phyloP scores from a whole-genome alignment of 2,797 vertebrate species.

The Enteromius trimaculatus region DNA sequence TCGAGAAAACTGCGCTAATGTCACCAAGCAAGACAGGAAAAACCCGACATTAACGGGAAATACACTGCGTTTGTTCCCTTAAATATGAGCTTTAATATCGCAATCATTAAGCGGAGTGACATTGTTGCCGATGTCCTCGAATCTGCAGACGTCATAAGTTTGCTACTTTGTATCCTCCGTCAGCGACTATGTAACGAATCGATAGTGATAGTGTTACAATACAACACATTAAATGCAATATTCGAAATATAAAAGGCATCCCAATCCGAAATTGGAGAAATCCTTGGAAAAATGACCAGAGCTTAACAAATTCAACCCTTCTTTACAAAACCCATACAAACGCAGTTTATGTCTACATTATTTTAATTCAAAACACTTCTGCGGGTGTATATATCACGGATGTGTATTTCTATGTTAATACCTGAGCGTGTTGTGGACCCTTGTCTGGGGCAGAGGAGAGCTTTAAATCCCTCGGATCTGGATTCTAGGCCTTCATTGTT shows the following conservation, averaged over 20 bases:
- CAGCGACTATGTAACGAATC: background rate
- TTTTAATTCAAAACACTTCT: background rate
- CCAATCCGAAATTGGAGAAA: background rate
- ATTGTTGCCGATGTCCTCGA: background rate
- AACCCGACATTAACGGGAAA: background rate
- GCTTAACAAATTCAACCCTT: background rate
- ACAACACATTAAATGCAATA: background rate
- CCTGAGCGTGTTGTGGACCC: slow-evolving; percentile 51
- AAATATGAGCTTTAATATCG: background rate
- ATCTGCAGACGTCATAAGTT: slow-evolving; percentile 5
- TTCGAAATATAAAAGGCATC: background rate
- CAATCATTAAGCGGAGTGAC: background rate
- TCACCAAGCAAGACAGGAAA: background rate
- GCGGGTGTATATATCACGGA: background rate
- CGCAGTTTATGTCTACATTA: background rate
- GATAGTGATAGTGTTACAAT: background rate
- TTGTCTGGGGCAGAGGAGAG: slow-evolving; percentile 44
- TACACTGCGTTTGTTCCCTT: background rate
- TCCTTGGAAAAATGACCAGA: background rate
- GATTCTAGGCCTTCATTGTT: slow-evolving; percentile 67
- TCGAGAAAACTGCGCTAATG: slow-evolving; percentile 30
- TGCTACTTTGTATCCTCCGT: background rate
- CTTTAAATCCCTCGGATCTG: slow-evolving; percentile 59
- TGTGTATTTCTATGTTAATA: slow-evolving; percentile 7
- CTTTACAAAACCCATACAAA: background rate